A percentile compares a stretch with the other conserved stretches of the same genome.
Evolutionary conservation across 2,888 invertebrate species (phyloP).

Genomic region (Trichopoda pennipes): DNA sequence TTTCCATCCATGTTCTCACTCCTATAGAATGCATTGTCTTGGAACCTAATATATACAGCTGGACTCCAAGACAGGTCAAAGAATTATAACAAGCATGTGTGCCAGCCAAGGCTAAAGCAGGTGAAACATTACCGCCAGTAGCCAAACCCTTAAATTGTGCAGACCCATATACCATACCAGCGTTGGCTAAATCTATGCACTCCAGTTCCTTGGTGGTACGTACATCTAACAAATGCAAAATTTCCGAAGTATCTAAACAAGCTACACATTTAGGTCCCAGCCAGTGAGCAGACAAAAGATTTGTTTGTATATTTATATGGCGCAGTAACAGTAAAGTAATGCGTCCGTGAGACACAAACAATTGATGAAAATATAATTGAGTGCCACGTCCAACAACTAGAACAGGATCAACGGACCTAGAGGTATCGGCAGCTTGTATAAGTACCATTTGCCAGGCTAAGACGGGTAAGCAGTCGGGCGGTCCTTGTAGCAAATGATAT

Average conservation of each 20-base stretch:
- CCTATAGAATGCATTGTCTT: slow-evolving; percentile 83
- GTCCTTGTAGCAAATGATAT: slow-evolving; percentile 88
- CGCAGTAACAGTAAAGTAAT: slow-evolving; percentile 85
- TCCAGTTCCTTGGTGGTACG: slow-evolving; percentile 93
- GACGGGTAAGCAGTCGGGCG: slow-evolving; percentile 91
- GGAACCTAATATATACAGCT: slow-evolving; percentile 87
- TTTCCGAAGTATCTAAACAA: slow-evolving; percentile 91
- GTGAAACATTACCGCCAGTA: slow-evolving; percentile 95
- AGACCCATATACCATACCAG: slow-evolving; percentile 92
- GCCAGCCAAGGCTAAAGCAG: slow-evolving; percentile 84
- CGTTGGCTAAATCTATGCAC: slow-evolving; percentile 89
- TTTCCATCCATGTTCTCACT: slow-evolving; percentile 86
- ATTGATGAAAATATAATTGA: slow-evolving; percentile 91
- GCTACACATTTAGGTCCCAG: slow-evolving; percentile 91
- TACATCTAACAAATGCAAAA: slow-evolving; percentile 93
- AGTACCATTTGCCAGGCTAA: slow-evolving; percentile 96
- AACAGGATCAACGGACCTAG: slow-evolving; percentile 89
- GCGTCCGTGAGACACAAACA: slow-evolving; percentile 81
- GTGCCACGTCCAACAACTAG: slow-evolving; percentile 93
- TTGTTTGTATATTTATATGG: slow-evolving; percentile 87
- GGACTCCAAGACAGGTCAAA: slow-evolving; percentile 85
- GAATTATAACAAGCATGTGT: slow-evolving; percentile 87
- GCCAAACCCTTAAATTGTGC: slow-evolving; percentile 93
- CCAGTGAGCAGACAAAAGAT: slow-evolving; percentile 90
- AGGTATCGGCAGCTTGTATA: slow-evolving; percentile 87